phyloP scores from a whole-genome alignment of 2,797 vertebrate species.

The Pteropus rufus region DNA sequence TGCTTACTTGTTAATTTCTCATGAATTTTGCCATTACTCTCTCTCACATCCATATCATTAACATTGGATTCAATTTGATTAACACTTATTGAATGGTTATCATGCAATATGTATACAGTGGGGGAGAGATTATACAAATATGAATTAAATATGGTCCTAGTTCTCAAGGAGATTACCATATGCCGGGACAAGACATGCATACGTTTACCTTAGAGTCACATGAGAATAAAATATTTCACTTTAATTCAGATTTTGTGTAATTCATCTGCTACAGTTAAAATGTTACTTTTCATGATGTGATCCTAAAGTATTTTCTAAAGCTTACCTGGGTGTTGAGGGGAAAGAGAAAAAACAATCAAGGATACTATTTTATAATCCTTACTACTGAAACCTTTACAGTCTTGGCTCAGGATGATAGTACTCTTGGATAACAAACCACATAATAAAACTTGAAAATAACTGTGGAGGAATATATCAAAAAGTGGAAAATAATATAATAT shows the following conservation, averaged over 20 bases:
- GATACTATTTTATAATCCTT: neutral
- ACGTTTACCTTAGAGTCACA: neutral
- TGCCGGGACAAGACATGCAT: neutral
- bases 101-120: neutral
- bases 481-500: neutral
- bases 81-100: neutral
- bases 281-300: neutral
- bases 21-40: neutral
- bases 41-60: neutral
- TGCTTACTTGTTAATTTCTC: neutral
- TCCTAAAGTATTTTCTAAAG: neutral
- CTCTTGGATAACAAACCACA: neutral
- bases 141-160: neutral
- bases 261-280: neutral
- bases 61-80: neutral
- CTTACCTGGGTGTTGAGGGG: neutral
- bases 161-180: neutral
- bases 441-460: neutral
- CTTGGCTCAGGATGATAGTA: neutral
- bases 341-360: neutral
- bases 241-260: neutral
- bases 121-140: neutral
- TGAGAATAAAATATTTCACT: neutral
- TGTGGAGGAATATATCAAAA: neutral
- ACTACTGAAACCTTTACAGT: neutral